Conservation (phyloP, 2,797 vertebrate genomes). For the Gephyroberyx darwinii region DNA sequence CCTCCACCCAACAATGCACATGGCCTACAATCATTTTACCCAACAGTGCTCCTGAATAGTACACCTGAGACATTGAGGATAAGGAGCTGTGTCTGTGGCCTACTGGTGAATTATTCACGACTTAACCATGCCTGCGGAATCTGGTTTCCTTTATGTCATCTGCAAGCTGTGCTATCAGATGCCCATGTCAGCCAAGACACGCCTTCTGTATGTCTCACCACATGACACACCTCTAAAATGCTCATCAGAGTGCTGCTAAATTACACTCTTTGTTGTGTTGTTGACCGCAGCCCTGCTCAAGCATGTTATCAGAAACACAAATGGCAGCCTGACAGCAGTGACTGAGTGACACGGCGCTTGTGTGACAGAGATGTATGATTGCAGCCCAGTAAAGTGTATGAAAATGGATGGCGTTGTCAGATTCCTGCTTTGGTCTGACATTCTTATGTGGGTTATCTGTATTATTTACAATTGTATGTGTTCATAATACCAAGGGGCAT, state of each 20-base stretch:
- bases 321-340: conserved; percentile 47
- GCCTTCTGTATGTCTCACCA: conserved; percentile 26
- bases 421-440: conserved; percentile 23
- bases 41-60: conserved; percentile 30
- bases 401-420: conserved; percentile 57
- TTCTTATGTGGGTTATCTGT: conserved; percentile 30
- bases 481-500: conserved; percentile 34
- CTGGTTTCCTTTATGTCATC: conserved; percentile 69
- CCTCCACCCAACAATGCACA: conserved; percentile 30
- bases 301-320: conserved; percentile 57
- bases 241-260: conserved; percentile 36
- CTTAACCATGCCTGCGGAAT: conserved; percentile 65
- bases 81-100: conserved; percentile 59
- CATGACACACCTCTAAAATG: conserved; percentile 35
- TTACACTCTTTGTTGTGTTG: conserved; percentile 50
- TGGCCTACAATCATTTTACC: conserved; percentile 33
- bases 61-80: conserved; percentile 54
- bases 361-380: conserved; percentile 58
- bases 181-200: conserved; percentile 54
- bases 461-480: conserved; percentile 37
- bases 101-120: conserved; percentile 81
- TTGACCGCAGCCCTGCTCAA: conserved; percentile 42
- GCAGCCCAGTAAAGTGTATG: conserved; percentile 30
- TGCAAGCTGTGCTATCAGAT: conserved; percentile 66
- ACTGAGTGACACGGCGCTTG: conserved; percentile 42